Evolutionary conservation across 1,140 invertebrate species (phyloP), one percentile per base, ranked within the genome.

Genomic region (Neomicropteryx cornuta): DNA sequence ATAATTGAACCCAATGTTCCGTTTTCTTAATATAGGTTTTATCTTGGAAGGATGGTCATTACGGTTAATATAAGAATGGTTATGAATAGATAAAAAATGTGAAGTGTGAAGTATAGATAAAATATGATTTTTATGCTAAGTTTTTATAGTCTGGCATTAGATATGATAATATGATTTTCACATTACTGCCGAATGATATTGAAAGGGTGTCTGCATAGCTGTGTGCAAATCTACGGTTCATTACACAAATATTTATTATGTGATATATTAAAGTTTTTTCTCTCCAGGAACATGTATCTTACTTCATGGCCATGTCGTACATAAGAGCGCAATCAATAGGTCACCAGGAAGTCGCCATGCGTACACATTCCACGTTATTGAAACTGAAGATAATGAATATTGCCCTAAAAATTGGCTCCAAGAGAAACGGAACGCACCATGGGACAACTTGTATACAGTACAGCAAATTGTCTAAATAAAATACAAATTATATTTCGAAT

Each of bases 351-450:
- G 88, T n/a, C 74, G 95, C 36, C 84, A 93, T 47, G 88, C 87
- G 3, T 98, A 98, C 61, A 97, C 94, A 4, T 97, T 95, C 60
- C 95, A 99, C 61, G 74, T 96, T 1, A 75, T 89, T 35, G 94
- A 98, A 59, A 77, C 77, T 35, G 64, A 80, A 11, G 64, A 80
- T 28, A 81, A 79, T 1, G 66, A 72, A 36, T 97, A 85, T 60
- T 79, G 82, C 1, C 61, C 77, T 41, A 73, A 88, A 2, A 97
- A 96, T 52, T 96, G 92, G 92, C 56, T 90, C 2, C 85, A 88
- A 55, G 61, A 63, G 22, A 60, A 63, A 5, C 44, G 50, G 10
- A 50, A 51, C 3, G 65, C 65, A 3, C 65, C 65, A 1, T 68
- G 66, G 32, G 8, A 51, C 1, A 60, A 63, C 36, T 10, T 68